These are phyloP conservation scores for Allacma fusca DNA, from an alignment of 2,888 invertebrate genomes.

Conservation along the genomic window DNA sequence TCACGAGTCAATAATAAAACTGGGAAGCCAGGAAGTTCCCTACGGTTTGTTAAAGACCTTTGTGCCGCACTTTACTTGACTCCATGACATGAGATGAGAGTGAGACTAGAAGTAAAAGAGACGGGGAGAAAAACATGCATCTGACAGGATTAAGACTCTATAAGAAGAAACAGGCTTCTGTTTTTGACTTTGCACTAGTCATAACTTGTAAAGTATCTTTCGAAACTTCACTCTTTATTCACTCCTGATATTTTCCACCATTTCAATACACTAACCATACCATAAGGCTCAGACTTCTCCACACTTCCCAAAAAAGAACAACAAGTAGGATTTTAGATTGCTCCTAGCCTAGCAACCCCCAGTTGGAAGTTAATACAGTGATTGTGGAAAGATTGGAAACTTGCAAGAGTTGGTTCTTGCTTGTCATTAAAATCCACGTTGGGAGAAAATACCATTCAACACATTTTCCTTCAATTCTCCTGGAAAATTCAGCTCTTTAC, in stretches of 20 bases:
- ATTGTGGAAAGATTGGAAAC: background rate
- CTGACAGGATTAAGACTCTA: conserved; percentile 24
- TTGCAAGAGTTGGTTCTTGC: background rate
- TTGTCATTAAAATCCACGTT: conserved; percentile 5
- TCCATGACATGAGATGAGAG: conserved; percentile 31
- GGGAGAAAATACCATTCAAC: background rate
- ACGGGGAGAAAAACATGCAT: conserved; percentile 21
- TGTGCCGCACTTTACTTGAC: conserved; percentile 34
- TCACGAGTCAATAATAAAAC: background rate
- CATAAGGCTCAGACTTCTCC: background rate
- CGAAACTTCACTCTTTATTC: background rate
- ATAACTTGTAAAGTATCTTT: conserved; percentile 1
- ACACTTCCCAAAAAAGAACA: background rate
- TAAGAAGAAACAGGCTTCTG: conserved; percentile 9
- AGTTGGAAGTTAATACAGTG: too few relatives aligned
- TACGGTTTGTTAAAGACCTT: conserved; percentile 29
- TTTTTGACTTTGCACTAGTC: background rate
- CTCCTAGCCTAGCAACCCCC: background rate
- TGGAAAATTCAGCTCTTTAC: background rate
- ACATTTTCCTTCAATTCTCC: background rate
- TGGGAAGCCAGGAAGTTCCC: conserved; percentile 31
- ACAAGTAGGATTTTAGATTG: conserved; percentile 1
- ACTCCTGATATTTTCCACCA: background rate
- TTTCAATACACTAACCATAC: too few relatives aligned
- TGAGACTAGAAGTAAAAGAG: background rate